Conservation (phyloP, 2,797 vertebrate genomes). For the Enteromius mattozi region DNA sequence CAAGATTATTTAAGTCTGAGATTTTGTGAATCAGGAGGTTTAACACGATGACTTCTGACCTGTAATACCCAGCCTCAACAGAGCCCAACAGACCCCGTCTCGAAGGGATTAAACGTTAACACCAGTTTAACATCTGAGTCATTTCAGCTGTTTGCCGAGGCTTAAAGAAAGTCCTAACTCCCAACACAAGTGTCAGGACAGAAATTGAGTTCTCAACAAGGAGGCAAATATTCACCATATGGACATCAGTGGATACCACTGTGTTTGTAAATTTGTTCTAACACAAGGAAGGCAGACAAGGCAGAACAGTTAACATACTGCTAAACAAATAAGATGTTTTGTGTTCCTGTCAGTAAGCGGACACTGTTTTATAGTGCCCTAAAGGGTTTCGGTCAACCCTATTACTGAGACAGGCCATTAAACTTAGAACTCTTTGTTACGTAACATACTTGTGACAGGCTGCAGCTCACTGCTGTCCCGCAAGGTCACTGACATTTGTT, state of each 20-base stretch:
- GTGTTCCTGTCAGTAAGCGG: not conserved
- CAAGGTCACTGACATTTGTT: conserved; percentile 32
- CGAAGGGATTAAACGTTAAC: conserved; percentile 18
- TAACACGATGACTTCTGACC: conserved; percentile 28
- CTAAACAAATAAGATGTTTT: conserved; percentile 10
- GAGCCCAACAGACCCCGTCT: not conserved
- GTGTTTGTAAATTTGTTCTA: not conserved
- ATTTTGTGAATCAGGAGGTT: conserved; percentile 16
- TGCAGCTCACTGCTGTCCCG: not conserved
- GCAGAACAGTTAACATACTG: not conserved
- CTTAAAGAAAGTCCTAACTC: conserved; percentile 20
- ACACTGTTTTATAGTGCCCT: not conserved
- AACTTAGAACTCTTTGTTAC: conserved; percentile 29
- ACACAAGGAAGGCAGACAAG: not conserved
- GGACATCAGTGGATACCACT: not conserved
- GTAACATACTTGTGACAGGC: conserved; percentile 6
- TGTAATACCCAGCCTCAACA: conserved; percentile 2
- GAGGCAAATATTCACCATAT: conserved; percentile 14
- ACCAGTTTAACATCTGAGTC: conserved; percentile 29
- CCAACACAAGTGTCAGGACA: not conserved
- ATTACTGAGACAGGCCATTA: not conserved
- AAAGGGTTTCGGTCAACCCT: not conserved
- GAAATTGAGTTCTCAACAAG: not conserved
- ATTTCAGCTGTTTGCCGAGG: conserved; percentile 32
- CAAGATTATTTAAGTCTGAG: not conserved